These are phyloP conservation scores for Sebastes diaconus DNA, from an alignment of 2,797 vertebrate species.

Conservation along the genomic window DNA sequence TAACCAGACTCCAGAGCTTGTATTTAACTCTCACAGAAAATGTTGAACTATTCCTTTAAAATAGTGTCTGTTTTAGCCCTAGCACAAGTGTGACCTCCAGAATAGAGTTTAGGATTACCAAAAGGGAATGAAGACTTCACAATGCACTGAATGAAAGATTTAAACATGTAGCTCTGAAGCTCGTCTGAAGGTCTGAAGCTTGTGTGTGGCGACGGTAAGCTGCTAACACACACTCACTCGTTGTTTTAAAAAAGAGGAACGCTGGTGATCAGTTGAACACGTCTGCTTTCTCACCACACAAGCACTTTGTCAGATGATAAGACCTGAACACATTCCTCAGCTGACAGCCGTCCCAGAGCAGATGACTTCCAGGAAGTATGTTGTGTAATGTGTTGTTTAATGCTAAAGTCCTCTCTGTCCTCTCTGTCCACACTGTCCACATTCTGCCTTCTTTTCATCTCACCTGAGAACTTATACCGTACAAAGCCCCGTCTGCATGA, in stretches of 20 bases:
- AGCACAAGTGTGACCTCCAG: not conserved
- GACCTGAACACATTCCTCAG: slow-evolving; percentile 29
- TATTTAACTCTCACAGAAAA: not conserved
- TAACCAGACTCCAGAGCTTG: not conserved
- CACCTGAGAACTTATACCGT: not conserved
- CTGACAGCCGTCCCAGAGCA: not conserved
- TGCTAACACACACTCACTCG: not conserved
- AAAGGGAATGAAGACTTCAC: slow-evolving; percentile 22
- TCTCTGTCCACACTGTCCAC: slow-evolving; percentile 15
- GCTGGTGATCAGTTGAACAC: not conserved
- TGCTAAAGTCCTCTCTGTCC: not conserved
- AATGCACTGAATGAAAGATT: slow-evolving; percentile 23
- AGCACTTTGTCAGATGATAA: not conserved
- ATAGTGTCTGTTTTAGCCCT: not conserved
- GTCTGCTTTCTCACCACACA: not conserved
- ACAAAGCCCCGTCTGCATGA: not conserved
- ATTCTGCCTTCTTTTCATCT: slow-evolving; percentile 22
- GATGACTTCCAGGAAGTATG: not conserved
- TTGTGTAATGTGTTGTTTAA: not conserved
- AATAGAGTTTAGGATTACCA: not conserved
- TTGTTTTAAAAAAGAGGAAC: not conserved
- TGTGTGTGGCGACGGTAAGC: not conserved
- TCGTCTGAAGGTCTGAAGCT: too few species aligned
- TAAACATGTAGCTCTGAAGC: not conserved
- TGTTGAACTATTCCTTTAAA: slow-evolving; percentile 10